A percentile compares a stretch with the other conserved stretches of the same genome.
Conservation (phyloP, 2,888 invertebrate genomes). For the Clanis bilineata region DNA sequence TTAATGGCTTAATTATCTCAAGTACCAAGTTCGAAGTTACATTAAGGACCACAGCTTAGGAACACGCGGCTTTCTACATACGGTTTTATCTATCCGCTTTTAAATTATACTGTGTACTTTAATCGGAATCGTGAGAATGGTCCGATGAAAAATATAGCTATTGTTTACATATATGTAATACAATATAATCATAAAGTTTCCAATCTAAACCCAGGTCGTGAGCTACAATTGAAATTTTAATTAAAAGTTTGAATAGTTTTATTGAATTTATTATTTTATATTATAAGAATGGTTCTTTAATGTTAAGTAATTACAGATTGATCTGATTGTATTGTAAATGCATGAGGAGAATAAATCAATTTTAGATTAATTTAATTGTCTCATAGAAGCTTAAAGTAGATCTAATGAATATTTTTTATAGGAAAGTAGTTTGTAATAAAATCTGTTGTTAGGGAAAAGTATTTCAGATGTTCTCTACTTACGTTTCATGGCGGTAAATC, state of each 20-base stretch:
- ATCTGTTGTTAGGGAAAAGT: no score
- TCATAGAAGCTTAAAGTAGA: no score
- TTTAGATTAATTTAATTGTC: neutral
- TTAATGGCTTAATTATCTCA: slow-evolving; percentile 78
- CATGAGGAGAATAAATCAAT: neutral
- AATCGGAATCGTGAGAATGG: slow-evolving; percentile 43
- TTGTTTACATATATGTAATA: slow-evolving; percentile 22
- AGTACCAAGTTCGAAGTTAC: slow-evolving; percentile 60
- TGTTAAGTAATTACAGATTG: neutral
- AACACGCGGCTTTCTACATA: slow-evolving; percentile 34
- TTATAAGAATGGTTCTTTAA: neutral
- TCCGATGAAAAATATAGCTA: slow-evolving; percentile 25
- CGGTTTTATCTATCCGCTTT: slow-evolving; percentile 47
- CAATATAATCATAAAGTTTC: slow-evolving; percentile 14
- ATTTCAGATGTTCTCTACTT: no score
- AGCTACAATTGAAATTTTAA: neutral
- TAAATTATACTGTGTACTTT: slow-evolving; percentile 37
- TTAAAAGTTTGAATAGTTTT: neutral
- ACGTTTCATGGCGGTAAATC: no score
- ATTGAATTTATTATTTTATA: no score
- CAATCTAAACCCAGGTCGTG: neutral
- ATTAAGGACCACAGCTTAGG: slow-evolving; percentile 40
- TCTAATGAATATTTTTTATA: no score
- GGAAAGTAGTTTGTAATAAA: no score
- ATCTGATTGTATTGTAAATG: neutral